Percentiles rank a stretch among this genome's conserved stretches.
Evolutionary conservation across 2,113 vertebrate species (phyloP).

Genomic region (Dromas ardeola): DNA sequence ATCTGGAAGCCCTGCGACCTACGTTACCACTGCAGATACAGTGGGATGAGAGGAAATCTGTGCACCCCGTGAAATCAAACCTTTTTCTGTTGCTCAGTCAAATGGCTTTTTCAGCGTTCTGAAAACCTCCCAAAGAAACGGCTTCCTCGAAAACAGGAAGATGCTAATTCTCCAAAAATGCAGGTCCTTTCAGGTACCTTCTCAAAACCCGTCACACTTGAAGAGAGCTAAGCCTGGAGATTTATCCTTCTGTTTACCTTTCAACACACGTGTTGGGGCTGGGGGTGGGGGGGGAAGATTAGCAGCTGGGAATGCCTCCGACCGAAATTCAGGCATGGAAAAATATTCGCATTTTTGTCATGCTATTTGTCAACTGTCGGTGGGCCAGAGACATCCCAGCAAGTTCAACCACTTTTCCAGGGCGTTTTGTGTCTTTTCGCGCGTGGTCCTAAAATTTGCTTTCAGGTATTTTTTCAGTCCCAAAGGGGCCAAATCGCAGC

Average conservation of each 20-base stretch:
- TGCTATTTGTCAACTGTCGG: background rate
- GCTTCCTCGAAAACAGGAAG: background rate
- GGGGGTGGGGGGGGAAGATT: background rate
- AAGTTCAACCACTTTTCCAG: background rate
- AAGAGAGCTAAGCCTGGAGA: conserved; percentile 8
- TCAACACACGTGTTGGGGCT: background rate
- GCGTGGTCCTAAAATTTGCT: background rate
- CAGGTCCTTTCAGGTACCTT: background rate
- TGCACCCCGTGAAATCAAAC: background rate
- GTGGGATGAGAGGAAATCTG: background rate
- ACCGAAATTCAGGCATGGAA: background rate
- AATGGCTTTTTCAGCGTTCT: background rate
- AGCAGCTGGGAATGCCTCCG: background rate
- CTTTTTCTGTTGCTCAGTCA: background rate
- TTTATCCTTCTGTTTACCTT: conserved; percentile 33
- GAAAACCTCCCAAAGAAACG: background rate
- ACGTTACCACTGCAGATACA: background rate
- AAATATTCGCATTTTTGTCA: conserved; percentile 14
- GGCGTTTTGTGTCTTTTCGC: background rate
- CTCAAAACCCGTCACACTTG: background rate
- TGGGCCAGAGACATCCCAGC: background rate
- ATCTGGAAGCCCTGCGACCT: background rate
- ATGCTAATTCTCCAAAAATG: background rate
- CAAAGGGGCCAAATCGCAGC: background rate
- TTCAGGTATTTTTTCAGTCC: background rate